phyloP scores from a whole-genome alignment of 2,888 invertebrate species.

The Eupsilia transversa region DNA sequence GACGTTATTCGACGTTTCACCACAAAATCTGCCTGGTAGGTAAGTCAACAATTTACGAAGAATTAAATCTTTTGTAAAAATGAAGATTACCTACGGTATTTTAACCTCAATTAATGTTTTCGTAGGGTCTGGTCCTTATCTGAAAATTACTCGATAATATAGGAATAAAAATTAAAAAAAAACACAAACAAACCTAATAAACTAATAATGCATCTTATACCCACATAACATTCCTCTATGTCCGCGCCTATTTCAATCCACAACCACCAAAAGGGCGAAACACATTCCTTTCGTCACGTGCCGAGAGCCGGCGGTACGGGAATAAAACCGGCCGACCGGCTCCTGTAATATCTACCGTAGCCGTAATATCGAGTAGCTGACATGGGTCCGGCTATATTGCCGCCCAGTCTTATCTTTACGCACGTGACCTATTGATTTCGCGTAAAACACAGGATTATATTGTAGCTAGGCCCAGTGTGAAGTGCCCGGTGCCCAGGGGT shows the following conservation, averaged over 20 bases:
- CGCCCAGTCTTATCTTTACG: constrained; percentile 69
- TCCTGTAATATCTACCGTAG: constrained; percentile 45
- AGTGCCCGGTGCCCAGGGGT: constrained; percentile 62
- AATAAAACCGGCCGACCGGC: constrained; percentile 47
- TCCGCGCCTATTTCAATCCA: constrained; percentile 20
- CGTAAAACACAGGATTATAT: constrained; percentile 70
- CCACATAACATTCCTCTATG: constrained; percentile 28
- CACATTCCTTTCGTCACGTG: constrained; percentile 30
- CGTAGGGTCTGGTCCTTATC: not conserved
- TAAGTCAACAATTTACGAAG: constrained; percentile 23
- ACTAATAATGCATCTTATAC: constrained; percentile 12
- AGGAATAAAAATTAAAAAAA: too few species aligned
- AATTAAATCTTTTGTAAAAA: constrained; percentile 27
- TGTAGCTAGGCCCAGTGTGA: constrained; percentile 54
- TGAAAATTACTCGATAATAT: not conserved
- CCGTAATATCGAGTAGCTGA: constrained; percentile 69
- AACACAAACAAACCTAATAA: constrained; percentile 35
- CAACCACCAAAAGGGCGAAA: constrained; percentile 11
- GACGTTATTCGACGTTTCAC: constrained; percentile 19
- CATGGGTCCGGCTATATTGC: constrained; percentile 79
- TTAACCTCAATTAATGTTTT: not conserved
- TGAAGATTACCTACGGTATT: constrained; percentile 8
- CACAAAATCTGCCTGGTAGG: constrained; percentile 16
- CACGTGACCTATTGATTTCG: constrained; percentile 76
- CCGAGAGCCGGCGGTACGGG: constrained; percentile 26